Evolutionary conservation across 2,113 vertebrate genomes (phyloP), one percentile per base, ranked within the genome.

Genomic region (Bambusicola thoracicus): DNA sequence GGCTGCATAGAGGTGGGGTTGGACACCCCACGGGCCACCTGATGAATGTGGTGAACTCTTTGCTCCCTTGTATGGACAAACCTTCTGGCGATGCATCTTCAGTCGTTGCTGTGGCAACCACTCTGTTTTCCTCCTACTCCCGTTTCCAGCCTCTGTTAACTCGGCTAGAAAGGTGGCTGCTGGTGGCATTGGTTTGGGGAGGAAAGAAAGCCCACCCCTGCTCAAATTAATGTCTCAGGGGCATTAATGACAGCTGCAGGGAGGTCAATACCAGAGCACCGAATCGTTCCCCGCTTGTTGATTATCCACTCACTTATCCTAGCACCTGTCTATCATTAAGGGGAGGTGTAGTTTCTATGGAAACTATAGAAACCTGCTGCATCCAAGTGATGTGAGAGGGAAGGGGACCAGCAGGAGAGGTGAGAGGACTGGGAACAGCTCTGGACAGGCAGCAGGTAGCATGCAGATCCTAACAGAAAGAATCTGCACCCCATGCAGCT

Each of bases 251-350:
- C 80, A 81, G 89, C 69, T 24, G 30, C 55, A 58, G 40, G 0
- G 0, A 75, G 84, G 92, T 92, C 93, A 83, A 27, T 29, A 29
- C 84, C 81, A 58, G 30, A 61, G 34, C 9, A 4, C 70, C 3
- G 4, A 83, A 46, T 75, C 85, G 48, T 78, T 69, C 46, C 67
- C 67, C 1, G 6, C 66, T 89, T 70, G 38, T 83, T 30, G 40
- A 24, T 90, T 87, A 85, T 90, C 89, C 30, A 1, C 73, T 91
- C 79, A 8, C 69, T 95, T 89, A 81, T 87, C 72, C 90, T 91
- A 95, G 91, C 96, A 95, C 95, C 93, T 96, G 93, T 44, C 95
- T 92, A 8, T 96, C 95, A 78, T 87, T 68, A 63, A 86, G 68
- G 76, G 91, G 78, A 91, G 86, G 83, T 63, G 55, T 30, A 43